Evolutionary conservation across 1,140 invertebrate species (phyloP).

Genomic region (Trichonephila clavipes): DNA sequence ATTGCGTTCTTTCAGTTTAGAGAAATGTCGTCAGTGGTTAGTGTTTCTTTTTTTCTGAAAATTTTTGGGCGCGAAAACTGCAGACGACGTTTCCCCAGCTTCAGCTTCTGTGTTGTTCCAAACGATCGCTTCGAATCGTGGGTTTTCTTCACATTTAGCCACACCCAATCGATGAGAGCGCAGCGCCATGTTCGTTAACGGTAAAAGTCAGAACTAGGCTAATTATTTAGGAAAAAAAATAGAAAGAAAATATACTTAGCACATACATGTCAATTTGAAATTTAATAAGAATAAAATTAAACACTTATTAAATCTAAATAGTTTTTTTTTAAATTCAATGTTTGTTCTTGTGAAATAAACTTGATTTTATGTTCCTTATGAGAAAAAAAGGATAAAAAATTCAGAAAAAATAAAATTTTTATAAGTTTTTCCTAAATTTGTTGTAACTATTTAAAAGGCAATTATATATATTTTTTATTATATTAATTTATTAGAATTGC

Average conservation of each 20-base stretch:
- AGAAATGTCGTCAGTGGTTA: background rate
- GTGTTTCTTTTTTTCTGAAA: background rate
- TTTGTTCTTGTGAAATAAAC: background rate
- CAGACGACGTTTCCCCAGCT: background rate
- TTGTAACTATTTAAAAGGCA: too few relatives aligned
- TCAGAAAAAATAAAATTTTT: too few relatives aligned
- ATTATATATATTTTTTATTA: too few relatives aligned
- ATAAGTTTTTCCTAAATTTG: too few relatives aligned
- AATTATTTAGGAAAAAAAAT: background rate
- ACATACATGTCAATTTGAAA: background rate
- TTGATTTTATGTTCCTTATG: too few relatives aligned
- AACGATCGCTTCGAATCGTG: conserved; percentile 2
- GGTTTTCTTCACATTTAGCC: conserved; percentile 61
- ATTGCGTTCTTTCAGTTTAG: background rate
- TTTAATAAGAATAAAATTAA: background rate
- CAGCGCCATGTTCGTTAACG: conserved; percentile 27
- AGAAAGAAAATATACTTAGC: too few relatives aligned
- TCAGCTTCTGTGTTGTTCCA: conserved; percentile 24
- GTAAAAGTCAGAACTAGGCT: conserved; percentile 35
- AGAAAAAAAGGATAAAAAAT: too few relatives aligned
- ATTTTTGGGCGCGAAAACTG: background rate
- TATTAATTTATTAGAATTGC: too few relatives aligned
- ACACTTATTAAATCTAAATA: background rate
- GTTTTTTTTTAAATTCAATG: background rate
- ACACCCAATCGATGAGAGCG: conserved; percentile 54